Evolutionary conservation across 2,113 vertebrate species (phyloP).

Genomic region (Conger conger): DNA sequence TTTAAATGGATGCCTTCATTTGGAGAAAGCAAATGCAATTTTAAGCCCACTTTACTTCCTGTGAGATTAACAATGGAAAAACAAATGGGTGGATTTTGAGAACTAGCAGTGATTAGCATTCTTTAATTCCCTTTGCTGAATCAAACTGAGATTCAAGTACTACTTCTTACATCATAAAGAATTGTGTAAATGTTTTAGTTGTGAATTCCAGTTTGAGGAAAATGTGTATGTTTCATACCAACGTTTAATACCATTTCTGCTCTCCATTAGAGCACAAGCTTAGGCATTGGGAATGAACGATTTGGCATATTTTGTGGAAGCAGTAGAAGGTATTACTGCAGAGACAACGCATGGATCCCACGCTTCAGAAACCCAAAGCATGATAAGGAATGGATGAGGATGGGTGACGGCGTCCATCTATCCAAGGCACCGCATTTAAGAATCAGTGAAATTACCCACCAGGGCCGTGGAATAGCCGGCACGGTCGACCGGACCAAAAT

Average conservation of each 20-base stretch:
- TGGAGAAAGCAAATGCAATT: not conserved
- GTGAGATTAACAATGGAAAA: not conserved
- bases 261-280: not conserved
- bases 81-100: not conserved
- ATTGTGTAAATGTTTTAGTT: not conserved
- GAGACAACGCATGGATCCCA: too few species aligned
- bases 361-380: too few species aligned
- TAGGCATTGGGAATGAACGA: not conserved
- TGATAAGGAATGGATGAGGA: too few species aligned
- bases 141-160: not conserved
- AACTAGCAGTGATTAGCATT: not conserved
- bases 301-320: not conserved
- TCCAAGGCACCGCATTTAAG: too few species aligned
- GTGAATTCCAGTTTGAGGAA: not conserved
- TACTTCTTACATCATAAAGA: not conserved
- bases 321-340: too few species aligned
- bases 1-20: not conserved
- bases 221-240: not conserved
- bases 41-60: not conserved
- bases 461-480: too few species aligned
- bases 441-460: too few species aligned
- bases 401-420: too few species aligned
- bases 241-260: not conserved
- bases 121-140: not conserved
- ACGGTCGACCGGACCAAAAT: too few species aligned